phyloP scores from a whole-genome alignment of 2,113 vertebrate species.

The Mastomys coucha region DNA sequence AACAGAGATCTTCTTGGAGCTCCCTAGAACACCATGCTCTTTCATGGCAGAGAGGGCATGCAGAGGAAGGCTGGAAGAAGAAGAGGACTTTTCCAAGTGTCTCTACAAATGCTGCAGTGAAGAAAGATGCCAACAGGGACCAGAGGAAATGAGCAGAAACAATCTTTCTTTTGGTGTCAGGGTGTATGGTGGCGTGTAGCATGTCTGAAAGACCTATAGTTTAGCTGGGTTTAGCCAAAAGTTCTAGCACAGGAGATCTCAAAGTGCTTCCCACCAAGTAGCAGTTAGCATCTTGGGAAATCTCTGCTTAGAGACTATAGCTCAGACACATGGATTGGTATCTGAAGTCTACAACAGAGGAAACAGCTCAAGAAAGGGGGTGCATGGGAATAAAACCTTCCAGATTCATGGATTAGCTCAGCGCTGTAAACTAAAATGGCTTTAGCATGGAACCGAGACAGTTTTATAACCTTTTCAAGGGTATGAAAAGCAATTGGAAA shows the following conservation, averaged over 20 bases:
- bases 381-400: neutral
- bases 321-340: fast-evolving
- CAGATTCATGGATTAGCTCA: neutral
- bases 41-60: neutral
- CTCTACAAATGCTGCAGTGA: neutral
- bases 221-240: neutral
- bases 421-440: constrained; percentile 45
- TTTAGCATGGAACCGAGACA: neutral
- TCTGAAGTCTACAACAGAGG: fast-evolving
- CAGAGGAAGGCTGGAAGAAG: neutral
- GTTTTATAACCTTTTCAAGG: constrained; percentile 18
- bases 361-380: neutral
- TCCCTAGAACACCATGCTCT: neutral
- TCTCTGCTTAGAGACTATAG: neutral
- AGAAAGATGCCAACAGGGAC: neutral
- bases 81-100: neutral
- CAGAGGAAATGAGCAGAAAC: fast-evolving
- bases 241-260: fast-evolving
- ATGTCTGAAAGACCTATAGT: neutral
- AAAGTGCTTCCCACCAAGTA: neutral
- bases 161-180: neutral
- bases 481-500: neutral
- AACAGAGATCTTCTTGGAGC: neutral
- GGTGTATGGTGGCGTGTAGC: fast-evolving
- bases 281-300: neutral